phyloP scores from a whole-genome alignment of 2,113 vertebrate species.

The Sebastes schlegelii region DNA sequence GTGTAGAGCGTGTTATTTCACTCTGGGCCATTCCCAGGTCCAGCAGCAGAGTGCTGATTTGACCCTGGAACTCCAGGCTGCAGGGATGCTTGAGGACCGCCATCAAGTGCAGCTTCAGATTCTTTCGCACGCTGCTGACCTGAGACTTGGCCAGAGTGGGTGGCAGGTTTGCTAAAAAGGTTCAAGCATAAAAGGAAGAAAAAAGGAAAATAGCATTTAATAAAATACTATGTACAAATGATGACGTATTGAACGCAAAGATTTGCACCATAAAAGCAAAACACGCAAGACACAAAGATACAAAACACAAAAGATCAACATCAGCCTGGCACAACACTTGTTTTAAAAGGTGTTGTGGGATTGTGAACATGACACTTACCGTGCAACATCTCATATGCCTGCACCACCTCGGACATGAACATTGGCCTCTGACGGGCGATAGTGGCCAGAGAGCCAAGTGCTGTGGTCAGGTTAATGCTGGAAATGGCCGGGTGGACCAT shows the following conservation, averaged over 20 bases:
- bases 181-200: accelerated
- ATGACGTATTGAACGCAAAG: background rate
- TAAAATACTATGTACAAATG: background rate
- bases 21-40: conserved; percentile 93
- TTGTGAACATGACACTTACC: conserved; percentile 79
- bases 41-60: conserved; percentile 93
- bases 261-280: background rate
- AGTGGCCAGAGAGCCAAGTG: conserved; percentile 91
- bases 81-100: conserved; percentile 91
- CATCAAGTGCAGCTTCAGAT: conserved; percentile 93
- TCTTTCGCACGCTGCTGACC: conserved; percentile 97
- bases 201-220: background rate
- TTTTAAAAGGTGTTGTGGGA: background rate
- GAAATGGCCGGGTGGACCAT: conserved; percentile 98
- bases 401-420: conserved; percentile 98
- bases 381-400: conserved; percentile 93
- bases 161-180: conserved; percentile 89
- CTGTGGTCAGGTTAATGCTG: conserved; percentile 96
- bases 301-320: background rate
- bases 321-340: background rate
- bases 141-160: conserved; percentile 95
- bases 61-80: conserved; percentile 92
- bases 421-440: conserved; percentile 95
- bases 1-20: conserved; percentile 90
- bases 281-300: background rate